Base-by-base conservation (phyloP, 2,888 invertebrate species). In the Heteromurus nitidus region DNA sequence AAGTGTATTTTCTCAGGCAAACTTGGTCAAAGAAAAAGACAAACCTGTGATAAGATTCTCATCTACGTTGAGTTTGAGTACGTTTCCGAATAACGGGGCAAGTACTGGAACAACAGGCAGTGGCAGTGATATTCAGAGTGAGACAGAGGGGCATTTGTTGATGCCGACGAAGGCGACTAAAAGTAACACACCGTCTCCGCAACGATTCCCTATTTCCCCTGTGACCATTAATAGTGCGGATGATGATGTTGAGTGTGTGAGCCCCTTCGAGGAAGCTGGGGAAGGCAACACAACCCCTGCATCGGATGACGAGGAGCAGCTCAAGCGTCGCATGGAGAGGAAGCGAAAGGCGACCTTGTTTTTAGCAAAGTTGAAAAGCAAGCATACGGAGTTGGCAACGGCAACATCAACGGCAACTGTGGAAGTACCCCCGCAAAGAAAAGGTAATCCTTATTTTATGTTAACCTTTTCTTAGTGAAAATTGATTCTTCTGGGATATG, bases 311-410 rank as follows among this genome's bases (percentile, higher is more conserved):
- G 82, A 80, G 13, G 76, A 72, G 18, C 75, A 80, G 11, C 42
- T 47, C 1, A 58, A 60, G 36, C 42, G 84, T 20, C 85, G 84
- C 47, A 70, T 83, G 65, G 86, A 86, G 28, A 55, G 87, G 53
- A 75, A 84, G 22, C 68, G 80, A 68, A 87, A 86, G 55, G 87
- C 86, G 31, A 84, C 85, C 24, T 42, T 87, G 22, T 87, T 87
- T 82, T 79, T 87, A 7, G 82, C 85, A 31, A 82, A 73, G 64
- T 42, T 87, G 3, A 85, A 86, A 70, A 69, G n/a, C 47, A 36
- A 36, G 36, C 36, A 36, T 36, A 9, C 36, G 36, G 13, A 5
- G 5, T 5, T 36, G 13, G 36, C 36, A 9, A 13, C 7, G 36
- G 5, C 36, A 36, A 36, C 13, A 36, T 36, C 13, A 36, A 36